Base-by-base conservation (phyloP, 2,888 invertebrate species). In the Cepaea hortensis region DNA sequence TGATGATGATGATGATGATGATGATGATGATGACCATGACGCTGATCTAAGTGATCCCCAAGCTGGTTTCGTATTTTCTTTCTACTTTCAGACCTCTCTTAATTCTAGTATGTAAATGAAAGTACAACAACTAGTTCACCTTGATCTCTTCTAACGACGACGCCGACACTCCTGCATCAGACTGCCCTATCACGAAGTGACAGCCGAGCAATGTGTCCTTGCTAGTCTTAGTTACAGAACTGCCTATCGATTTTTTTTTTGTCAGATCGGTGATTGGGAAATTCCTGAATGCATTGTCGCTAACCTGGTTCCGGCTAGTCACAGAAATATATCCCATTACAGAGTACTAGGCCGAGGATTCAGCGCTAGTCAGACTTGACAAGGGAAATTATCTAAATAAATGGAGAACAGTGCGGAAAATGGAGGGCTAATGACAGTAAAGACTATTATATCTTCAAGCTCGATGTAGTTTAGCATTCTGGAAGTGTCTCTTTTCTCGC, bases 291-390 rank as follows among this genome's bases (percentile, higher is more conserved):
- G 73, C 62, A 35, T 61, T 75, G 83, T 83, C 62, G 23, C 62
- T 83, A 73, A 83, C 75, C 15, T 46, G 62, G 48, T 82, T 83
- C 35, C 6, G 75, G 46, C 62, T 65, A 48, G 83, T 83, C 75
- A 62, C 18, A 73, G 83, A 55, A 62, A 3, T 75, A 83, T 61
- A 83, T 75, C 75, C 62, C 70, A 83, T 83, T 83, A 83, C 83
- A 1, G 46, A 70, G 48, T 46, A 11, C 81, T 65, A n/a, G 35
- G 1, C 48, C 18, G 18, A 3, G 48, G 20, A 18, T 46, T 48
- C 68, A n/a, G 81, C 15, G 65, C 9, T 81, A 6, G 48, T 35
- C 61, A 2, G 11, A 23, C 23, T 80, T 80, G 35, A 80, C 50
- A 79, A 18, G 79, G 79, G 79, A 62, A 79, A 79, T 79, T 79